Evolutionary conservation across 2,113 vertebrate species (phyloP), one percentile per base, ranked within the genome.

Genomic region (Zosterops pallidus): DNA sequence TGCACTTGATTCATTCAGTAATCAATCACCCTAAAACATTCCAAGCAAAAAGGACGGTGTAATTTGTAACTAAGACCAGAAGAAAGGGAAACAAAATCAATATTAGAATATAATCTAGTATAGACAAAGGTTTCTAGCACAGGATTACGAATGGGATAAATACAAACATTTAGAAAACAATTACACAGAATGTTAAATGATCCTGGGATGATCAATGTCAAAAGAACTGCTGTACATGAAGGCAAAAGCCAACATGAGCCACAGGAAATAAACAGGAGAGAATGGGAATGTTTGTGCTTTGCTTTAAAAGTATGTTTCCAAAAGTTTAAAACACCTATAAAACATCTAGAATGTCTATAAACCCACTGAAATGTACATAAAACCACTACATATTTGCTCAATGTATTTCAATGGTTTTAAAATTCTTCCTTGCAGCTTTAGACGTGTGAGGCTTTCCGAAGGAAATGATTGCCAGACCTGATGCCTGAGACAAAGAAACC

Each of bases 21-120:
- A 97, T 86, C 87, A 95, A 97, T 95, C 71, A 97, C 55, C 53
- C 78, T 75, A 92, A 95, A 95, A 83, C 64, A 89, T 75, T 83
- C 44, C 87, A 88, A 96, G 65, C 11, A 72, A 90, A 88, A 71
- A 87, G 23, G 75, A 92, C 9, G 9, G 23, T 84, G 20, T 78
- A 90, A 95, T 94, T 96, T 93, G 79, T 92, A 96, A 86, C 64
- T 94, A 91, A 80, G 76, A 47, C 21, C 74, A 96, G 53, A 96
- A 87, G 28, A 86, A 94, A 95, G 91, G 28, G 67, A 94, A 94
- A 88, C 69, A 78, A 92, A 97, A 94, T 97, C 62, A 79, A 94
- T 97, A 83, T 50, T 29, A 92, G 35, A 90, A 94, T 90, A 90
- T 91, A 93, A 92, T 60, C 37, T 95, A 94, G 74, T 81, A 93